Evolutionary conservation across 2,888 invertebrate species (phyloP), one percentile per base, ranked within the genome.

Genomic region (Yponomeuta evonymella): DNA sequence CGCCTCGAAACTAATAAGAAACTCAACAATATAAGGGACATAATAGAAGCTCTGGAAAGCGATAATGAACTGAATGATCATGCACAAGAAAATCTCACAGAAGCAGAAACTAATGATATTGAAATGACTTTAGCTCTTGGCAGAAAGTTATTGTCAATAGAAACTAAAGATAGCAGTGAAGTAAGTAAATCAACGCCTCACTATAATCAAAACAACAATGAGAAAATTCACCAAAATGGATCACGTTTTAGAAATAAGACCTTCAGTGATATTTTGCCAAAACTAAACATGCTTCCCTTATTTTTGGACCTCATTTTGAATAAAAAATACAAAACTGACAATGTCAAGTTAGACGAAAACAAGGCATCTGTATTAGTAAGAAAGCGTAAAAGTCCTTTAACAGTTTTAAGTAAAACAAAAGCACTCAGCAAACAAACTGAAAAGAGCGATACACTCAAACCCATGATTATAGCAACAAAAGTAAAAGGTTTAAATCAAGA

Each of bases 11-110:
- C 73, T 72, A 75, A 82, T 73, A 79, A 79, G 72, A 84, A 76
- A 77, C 76, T 83, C 0, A 88, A 90, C 78, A 92, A 90, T 74
- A 91, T 92, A 75, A 83, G 80, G 67, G 91, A 92, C 74, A 86
- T 92, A 71, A 90, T 92, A 72, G 79, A 88, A 73, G 83, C 81
- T 67, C 75, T 90, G 71, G 84, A 89, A 75, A 77, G 74, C 65
- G 80, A 83, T 10, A 76, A 79, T 10, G 75, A 71, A 58, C 70
- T 74, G 36, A 72, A 79, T 71, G 75, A 75, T 72, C 72, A 75
- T 58, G 73, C 79, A 5, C 77, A 82, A 73, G 76, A 83, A 73
- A 81, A 78, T 74, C 78, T 88, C 65, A 76, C 76, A 69, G 87
- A 81, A 75, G 85, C 79, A 48, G 90, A 91, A 79, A 79, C 36